Evolutionary conservation across 2,113 vertebrate species (phyloP), one percentile per base, ranked within the genome.

Genomic region (Oncorhynchus gorbuscha): DNA sequence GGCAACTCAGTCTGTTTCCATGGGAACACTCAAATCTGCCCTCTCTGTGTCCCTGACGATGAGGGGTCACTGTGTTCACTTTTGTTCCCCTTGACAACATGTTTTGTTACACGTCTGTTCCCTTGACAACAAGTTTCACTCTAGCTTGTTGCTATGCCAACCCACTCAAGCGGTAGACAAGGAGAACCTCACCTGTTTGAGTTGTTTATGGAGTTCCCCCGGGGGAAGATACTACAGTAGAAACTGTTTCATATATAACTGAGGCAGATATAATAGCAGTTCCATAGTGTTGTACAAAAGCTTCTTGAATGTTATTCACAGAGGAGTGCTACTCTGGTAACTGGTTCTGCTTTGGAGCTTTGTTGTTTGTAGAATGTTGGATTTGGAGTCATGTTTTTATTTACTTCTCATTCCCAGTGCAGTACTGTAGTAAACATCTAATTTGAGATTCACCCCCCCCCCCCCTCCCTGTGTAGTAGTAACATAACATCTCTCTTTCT

Each of bases 1-100:
- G 39, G 84, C 83, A 81, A 65, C 74, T 79, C 83, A 74, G 86
- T 76, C 90, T 91, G 92, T 93, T 93, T 92, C 92, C 91, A 92
- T 92, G 90, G 91, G 88, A 92, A 93, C 90, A 89, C 78, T 87
- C 79, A 78, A 79, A 79, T 92, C 90, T 92, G 87, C 91, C 90
- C 89, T 62, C 85, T 89, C 86, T 88, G 85, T 89, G 86, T 81
- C 89, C 79, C 79, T 86, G 86, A 89, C 87, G 90, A 85, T 81
- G 86, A 55, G 4, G 51, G 51, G 51, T 55, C 51, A 55, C 51
- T 87, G 87, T 87, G 80, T 84, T 87, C 71, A 82, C 30, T 78
- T 80, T 80, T 89, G 83, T 86, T 90, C 85, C 84, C 77, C 35
- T 83, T 83, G 88, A 76, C 77, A 76, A 48, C 72, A 30, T 74